Evolutionary conservation across 2,113 vertebrate species (phyloP).

Genomic region (Sinocyclocheilus anshuiensis): DNA sequence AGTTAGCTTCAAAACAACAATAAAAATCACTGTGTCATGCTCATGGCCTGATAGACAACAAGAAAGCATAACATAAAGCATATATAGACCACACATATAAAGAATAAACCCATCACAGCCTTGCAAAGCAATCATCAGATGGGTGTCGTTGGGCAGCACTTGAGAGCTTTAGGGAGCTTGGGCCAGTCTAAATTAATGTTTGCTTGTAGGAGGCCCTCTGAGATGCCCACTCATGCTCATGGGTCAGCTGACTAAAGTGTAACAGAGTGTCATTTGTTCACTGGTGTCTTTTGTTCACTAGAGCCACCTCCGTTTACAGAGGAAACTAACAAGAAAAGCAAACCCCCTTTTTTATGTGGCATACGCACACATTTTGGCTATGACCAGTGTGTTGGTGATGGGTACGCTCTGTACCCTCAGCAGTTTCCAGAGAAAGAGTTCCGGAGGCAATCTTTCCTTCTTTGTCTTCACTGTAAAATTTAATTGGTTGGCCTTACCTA

Average conservation of each 20-base stretch:
- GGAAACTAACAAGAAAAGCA: constrained; percentile 6
- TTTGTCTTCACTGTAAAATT: background rate
- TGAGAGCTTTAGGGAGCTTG: background rate
- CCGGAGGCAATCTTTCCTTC: background rate
- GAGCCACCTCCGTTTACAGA: constrained; percentile 6
- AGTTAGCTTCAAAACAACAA: background rate
- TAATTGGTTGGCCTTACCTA: background rate
- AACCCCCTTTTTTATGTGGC: background rate
- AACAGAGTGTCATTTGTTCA: constrained; percentile 6
- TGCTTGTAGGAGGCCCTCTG: background rate
- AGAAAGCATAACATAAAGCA: background rate
- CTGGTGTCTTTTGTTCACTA: background rate
- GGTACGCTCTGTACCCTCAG: constrained; percentile 28
- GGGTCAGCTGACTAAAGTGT: background rate
- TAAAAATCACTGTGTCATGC: background rate
- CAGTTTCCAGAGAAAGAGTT: constrained; percentile 35
- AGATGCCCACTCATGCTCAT: constrained; percentile 3
- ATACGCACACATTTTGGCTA: background rate
- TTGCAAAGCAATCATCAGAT: background rate
- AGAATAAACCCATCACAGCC: background rate
- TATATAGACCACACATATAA: background rate
- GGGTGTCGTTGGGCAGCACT: background rate
- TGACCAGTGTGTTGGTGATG: constrained; percentile 11
- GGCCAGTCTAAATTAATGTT: constrained; percentile 9
- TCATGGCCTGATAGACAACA: background rate